Evolutionary conservation across 2,888 invertebrate species (phyloP), one percentile per base, ranked within the genome.

Genomic region (Eulithis prunata): DNA sequence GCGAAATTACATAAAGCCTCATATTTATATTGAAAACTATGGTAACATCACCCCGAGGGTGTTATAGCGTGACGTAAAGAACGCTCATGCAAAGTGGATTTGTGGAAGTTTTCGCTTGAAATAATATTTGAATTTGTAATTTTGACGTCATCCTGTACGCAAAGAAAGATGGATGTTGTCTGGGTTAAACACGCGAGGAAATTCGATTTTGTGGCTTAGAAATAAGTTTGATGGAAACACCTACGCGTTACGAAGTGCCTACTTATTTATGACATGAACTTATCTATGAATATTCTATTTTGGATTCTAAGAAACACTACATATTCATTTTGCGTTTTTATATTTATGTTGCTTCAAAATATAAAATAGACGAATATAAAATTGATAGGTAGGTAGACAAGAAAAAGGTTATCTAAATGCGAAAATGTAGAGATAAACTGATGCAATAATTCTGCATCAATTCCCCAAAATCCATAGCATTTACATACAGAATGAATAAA

Each of bases 41-140:
- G 72, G 78, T 68, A 62, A 73, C 69, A 76, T 73, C 55, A 53
- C 69, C 71, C 59, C 57, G 71, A 77, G 78, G 75, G 82, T 74
- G 80, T 75, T 75, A 71, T 82, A 75, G 81, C 84, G 83, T 82
- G 81, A 82, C 79, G 80, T 83, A 84, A 85, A 85, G 85, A 85
- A 84, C 80, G 84, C 84, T 88, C 89, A 85, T 87, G 88, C 87
- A 85, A 89, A 89, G 87, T 87, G 86, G 85, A 87, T 88, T 83
- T 83, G 83, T 80, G 81, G 83, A 86, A 85, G 85, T 88, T 88
- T 87, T 86, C 86, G 82, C 83, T 81, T 79, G 85, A 88, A 90
- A 88, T 89, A 89, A 86, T 87, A 88, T 89, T 88, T 88, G 88
- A 87, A 89, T 87, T 86, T 85, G 86, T 86, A 88, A 88, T 86